Evolutionary conservation across 2,888 invertebrate genomes (phyloP).

Genomic region (Eupithecia tripunctaria): DNA sequence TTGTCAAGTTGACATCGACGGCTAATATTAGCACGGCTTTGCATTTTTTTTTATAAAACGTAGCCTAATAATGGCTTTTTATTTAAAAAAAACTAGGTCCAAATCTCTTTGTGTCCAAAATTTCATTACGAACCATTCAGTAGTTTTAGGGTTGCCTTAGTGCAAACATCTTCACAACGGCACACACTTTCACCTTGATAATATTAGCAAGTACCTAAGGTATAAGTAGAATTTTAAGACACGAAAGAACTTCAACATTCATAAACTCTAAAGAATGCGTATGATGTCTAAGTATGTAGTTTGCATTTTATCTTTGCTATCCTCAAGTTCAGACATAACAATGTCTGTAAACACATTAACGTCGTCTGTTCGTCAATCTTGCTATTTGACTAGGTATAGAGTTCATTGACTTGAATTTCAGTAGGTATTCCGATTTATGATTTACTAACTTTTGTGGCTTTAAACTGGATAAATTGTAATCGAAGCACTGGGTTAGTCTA

Average conservation of each 20-base stretch:
- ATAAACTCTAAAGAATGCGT: background rate
- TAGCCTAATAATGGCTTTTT: no score
- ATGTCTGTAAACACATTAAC: slow-evolving; percentile 24
- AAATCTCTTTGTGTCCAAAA: no score
- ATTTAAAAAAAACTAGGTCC: no score
- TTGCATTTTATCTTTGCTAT: slow-evolving; percentile 17
- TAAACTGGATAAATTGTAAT: background rate
- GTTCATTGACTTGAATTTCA: slow-evolving; percentile 24
- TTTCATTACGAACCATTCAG: no score
- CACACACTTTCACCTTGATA: no score
- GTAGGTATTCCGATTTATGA: background rate
- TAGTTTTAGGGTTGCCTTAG: no score
- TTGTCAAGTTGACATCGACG: no score
- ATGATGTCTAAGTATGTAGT: slow-evolving; percentile 3
- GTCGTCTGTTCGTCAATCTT: slow-evolving; percentile 13
- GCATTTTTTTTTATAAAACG: no score
- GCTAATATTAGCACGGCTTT: no score
- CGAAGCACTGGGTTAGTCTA: background rate
- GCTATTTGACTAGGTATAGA: slow-evolving; percentile 22
- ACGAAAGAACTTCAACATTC: background rate
- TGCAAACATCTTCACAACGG: no score
- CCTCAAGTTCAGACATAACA: slow-evolving; percentile 17
- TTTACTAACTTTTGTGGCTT: background rate
- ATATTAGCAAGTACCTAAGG: no score
- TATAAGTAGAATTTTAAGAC: background rate